Base-by-base conservation (phyloP, 2,888 invertebrate species). In the Drosophila antonietae region DNA sequence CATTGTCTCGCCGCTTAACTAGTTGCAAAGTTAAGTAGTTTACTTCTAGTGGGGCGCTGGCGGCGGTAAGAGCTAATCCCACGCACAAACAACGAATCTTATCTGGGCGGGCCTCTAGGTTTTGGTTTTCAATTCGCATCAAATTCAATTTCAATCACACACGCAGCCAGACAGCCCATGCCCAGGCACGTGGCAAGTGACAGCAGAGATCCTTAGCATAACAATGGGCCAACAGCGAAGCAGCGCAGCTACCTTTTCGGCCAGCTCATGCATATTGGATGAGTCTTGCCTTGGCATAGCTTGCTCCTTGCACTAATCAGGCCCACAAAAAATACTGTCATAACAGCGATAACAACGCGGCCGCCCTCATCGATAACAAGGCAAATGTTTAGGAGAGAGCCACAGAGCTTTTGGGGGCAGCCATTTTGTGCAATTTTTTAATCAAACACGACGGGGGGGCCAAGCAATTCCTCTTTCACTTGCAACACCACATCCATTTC, bases 11-110 rank as follows among this genome's bases (percentile, higher is more conserved):
- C 75, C 66, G 80, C 80, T 79, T 83, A 87, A 86, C 90, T 89
- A 90, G 90, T 91, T 91, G 87, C 89, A 87, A 87, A 90, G 90
- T 84, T 90, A 91, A 91, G 89, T 91, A 90, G 91, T 91, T 86
- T 91, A 88, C 79, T 75, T 80, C 68, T 76, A 68, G 81, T 63
- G 67, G 67, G 71, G 78, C 75, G 72, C 28, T 28, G 28, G 15
- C 47, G 69, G 33, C 39, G 49, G 49, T 9, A n/a, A 31, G n/a
- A 56, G 71, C 79, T 75, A 75, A 75, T 75, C 75, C 75, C 62
- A 64, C 58, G 68, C 79, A 76, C 68, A 81, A 70, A 55, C 69
- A 62, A 37, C 52, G 28, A 52, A 49, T 60, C 64, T 78, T 67
- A 75, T 77, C 68, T 53, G 65, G 65, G 23, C 47, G 65, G 65